phyloP scores from a whole-genome alignment of 2,888 invertebrate species.

The Pseudeuparius sepicola region DNA sequence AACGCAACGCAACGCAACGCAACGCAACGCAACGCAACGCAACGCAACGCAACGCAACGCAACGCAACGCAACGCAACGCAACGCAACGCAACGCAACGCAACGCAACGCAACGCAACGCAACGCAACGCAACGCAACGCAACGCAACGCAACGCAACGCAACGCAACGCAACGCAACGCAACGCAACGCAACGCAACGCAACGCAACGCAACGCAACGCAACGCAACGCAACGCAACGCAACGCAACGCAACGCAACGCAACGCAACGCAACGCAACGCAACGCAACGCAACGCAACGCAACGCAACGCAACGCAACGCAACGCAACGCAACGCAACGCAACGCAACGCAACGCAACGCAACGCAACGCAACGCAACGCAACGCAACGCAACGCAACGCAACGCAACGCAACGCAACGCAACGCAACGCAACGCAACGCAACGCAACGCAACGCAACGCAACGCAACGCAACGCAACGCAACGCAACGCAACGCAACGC shows the following conservation, averaged over 20 bases:
- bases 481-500: background rate
- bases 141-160: background rate
- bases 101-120: background rate
- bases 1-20: background rate
- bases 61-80: background rate
- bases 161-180: background rate
- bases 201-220: background rate
- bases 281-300: background rate
- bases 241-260: background rate
- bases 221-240: background rate
- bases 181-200: background rate
- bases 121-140: background rate
- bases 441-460: background rate
- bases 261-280: background rate
- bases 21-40: background rate
- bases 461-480: background rate
- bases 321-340: background rate
- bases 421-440: background rate
- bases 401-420: background rate
- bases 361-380: background rate
- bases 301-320: background rate
- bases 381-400: background rate
- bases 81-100: background rate
- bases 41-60: background rate
- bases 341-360: background rate